A percentile compares a stretch with the other conserved stretches of the same genome.
phyloP scores from a whole-genome alignment of 1,140 invertebrate genomes.

The Odontomachus brunneus region DNA sequence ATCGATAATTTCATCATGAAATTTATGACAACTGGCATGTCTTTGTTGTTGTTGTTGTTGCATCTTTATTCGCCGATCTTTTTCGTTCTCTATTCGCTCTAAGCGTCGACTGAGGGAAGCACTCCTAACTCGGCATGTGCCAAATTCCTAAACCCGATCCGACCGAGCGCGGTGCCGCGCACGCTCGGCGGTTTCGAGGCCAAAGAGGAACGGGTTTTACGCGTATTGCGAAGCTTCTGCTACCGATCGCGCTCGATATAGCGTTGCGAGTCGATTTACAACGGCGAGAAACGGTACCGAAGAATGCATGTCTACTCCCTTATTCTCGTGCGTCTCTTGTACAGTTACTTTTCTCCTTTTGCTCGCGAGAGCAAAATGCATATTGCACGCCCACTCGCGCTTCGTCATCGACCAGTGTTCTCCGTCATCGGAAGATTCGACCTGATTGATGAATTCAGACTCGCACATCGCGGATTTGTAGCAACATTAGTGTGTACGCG shows the following conservation, averaged over 20 bases:
- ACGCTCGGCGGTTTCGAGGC: constrained; percentile 62
- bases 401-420: background rate
- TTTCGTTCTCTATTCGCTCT: background rate
- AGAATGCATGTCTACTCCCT: background rate
- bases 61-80: background rate
- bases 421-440: constrained; percentile 9
- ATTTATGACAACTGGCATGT: no score
- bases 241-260: constrained; percentile 26
- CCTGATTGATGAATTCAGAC: constrained; percentile 15
- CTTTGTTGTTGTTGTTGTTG: no score
- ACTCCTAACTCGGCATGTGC: constrained; percentile 49
- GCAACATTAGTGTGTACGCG: background rate
- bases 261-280: constrained; percentile 13
- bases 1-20: no score
- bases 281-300: background rate
- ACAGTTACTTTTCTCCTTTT: constrained; percentile 20
- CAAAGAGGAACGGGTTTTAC: constrained; percentile 69
- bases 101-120: background rate
- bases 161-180: constrained; percentile 41
- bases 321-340: background rate
- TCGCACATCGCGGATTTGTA: no score
- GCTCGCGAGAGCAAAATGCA: background rate
- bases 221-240: constrained; percentile 34
- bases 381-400: no score
- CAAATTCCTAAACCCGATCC: constrained; percentile 67